Conservation (phyloP, 2,888 invertebrate species). For the Drosophila fulvimacula region DNA sequence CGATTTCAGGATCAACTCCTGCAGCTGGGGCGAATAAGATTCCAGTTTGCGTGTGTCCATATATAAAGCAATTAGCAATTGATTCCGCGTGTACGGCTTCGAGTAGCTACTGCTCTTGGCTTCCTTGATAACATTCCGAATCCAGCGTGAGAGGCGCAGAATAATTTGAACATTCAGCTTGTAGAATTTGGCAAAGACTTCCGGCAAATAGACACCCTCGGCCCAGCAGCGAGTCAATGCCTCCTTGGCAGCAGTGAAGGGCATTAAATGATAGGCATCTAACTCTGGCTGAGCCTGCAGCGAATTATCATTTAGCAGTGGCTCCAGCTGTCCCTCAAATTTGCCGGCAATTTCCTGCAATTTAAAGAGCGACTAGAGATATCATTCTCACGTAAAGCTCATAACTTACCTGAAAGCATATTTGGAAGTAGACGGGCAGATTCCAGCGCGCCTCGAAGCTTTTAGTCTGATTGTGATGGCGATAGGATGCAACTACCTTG, state of each 20-base stretch:
- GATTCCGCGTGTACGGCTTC: conserved; percentile 60
- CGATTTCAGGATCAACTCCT: conserved; percentile 89
- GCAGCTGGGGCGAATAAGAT: conserved; percentile 64
- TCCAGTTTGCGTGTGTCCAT: conserved; percentile 75
- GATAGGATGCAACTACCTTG: conserved; percentile 84
- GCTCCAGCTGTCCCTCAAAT: conserved; percentile 79
- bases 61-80: conserved; percentile 75
- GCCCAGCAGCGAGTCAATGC: conserved; percentile 90
- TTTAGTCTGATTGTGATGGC: conserved; percentile 89
- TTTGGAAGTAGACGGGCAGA: conserved; percentile 97
- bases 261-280: conserved; percentile 64
- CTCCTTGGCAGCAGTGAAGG: conserved; percentile 86
- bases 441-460: conserved; percentile 95
- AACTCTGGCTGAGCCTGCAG: conserved; percentile 28
- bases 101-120: conserved; percentile 49
- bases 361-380: background rate
- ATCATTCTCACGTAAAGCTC: background rate
- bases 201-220: conserved; percentile 91
- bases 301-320: conserved; percentile 69
- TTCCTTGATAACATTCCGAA: conserved; percentile 83
- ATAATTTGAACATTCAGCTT: conserved; percentile 94
- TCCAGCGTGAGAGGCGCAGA: conserved; percentile 92
- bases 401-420: conserved; percentile 90
- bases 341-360: conserved; percentile 91
- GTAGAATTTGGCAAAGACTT: conserved; percentile 93